Evolutionary conservation across 2,888 invertebrate genomes (phyloP), one percentile per base, ranked within the genome.

Genomic region (Sinelater perroti): DNA sequence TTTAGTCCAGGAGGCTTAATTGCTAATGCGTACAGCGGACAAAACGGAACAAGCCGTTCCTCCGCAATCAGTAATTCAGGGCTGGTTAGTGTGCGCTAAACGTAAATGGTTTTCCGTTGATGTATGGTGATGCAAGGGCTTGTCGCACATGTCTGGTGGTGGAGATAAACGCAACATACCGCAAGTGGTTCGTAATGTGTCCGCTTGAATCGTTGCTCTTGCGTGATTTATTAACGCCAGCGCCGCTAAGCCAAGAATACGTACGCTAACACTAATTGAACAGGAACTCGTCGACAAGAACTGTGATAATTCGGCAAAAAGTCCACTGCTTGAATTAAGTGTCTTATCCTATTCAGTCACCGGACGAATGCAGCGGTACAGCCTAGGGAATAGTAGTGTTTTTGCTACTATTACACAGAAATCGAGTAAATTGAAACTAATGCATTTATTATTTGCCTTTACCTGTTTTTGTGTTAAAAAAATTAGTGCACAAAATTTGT

Each of bases 111-210:
- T 26, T 47, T 28, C 26, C 31, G 47, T 55, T 59, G 54, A 59
- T 50, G 50, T 54, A 59, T 54, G 49, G 45, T 49, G 49, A 59
- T 59, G 59, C 50, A 36, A 54, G 42, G 45, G 18, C 31, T 36
- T 58, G 54, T 55, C 52, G 51, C 50, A 46, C 26, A 40, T 61
- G 62, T 62, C 60, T 64, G 62, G 60, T 52, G 24, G 51, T 14
- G 33, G 53, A 64, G 64, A 64, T 64, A 64, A 64, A 64, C 62
- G 60, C 47, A 46, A 52, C 61, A 61, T 49, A 60, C 58, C 60
- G 46, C 52, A 35, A 56, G 47, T 46, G 52, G 56, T 51, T 56
- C 36, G 49, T 46, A 59, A 54, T 59, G 53, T 49, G 50, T 59
- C 49, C 50, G 59, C 45, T 50, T 56, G 49, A 56, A 49, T 56